phyloP scores from a whole-genome alignment of 1,140 invertebrate genomes.

The Bombus huntii region DNA sequence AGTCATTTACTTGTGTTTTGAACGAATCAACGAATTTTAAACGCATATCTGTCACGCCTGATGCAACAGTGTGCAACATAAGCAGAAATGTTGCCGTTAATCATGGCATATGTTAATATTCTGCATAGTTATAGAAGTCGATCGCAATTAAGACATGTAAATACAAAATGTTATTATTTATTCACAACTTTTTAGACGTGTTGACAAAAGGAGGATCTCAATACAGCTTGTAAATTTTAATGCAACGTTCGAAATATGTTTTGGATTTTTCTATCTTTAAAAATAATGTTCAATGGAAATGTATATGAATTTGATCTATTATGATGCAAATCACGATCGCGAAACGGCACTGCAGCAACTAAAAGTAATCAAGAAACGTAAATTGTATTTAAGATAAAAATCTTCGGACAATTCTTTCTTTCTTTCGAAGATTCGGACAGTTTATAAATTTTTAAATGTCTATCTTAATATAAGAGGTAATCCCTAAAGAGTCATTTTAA shows the following conservation, averaged over 20 bases:
- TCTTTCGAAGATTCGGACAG: background rate
- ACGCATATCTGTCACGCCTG: background rate
- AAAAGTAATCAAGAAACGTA: too few species aligned
- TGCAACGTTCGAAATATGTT: background rate
- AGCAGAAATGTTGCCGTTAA: background rate
- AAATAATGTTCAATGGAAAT: background rate
- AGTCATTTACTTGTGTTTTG: background rate
- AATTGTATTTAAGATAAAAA: background rate
- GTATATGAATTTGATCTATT: background rate
- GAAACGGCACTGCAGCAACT: too few species aligned
- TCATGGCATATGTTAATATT: background rate
- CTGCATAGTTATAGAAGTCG: background rate
- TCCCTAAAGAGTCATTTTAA: background rate
- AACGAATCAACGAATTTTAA: slow-evolving; percentile 4
- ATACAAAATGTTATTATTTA: slow-evolving; percentile 20
- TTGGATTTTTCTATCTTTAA: background rate
- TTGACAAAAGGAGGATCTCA: background rate
- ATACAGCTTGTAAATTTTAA: background rate
- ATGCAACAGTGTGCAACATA: background rate
- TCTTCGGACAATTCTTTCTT: background rate
- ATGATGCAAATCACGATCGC: background rate
- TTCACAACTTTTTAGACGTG: background rate
- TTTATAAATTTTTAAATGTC: background rate
- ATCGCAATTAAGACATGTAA: slow-evolving; percentile 10
- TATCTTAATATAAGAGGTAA: background rate